A percentile compares a stretch with the other conserved stretches of the same genome.
Conservation (phyloP, 2,797 vertebrate species). For the Sebastes cheni region DNA sequence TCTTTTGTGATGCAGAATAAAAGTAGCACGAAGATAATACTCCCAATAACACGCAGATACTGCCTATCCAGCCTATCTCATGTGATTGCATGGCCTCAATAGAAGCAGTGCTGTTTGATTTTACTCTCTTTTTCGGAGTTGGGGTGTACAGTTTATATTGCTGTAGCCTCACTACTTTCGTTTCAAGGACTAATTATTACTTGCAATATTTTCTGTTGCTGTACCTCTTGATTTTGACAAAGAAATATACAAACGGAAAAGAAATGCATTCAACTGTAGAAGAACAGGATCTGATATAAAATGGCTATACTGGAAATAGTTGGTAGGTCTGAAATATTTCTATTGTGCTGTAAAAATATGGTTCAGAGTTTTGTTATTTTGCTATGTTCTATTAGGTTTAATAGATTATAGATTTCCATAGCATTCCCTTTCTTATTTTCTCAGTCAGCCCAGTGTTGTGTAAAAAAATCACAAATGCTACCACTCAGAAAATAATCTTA, state of each 20-base stretch:
- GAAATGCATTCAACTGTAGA: slow-evolving; percentile 32
- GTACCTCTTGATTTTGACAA: slow-evolving; percentile 32
- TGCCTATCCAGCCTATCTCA: slow-evolving; percentile 68
- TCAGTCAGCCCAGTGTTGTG: background rate
- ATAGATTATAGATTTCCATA: no score
- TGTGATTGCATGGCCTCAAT: slow-evolving; percentile 71
- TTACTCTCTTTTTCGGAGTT: slow-evolving; percentile 49
- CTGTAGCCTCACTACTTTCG: slow-evolving; percentile 51
- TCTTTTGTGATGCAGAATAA: slow-evolving; percentile 81
- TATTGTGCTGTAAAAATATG: background rate
- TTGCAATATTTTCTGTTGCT: slow-evolving; percentile 55
- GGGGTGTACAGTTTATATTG: slow-evolving; percentile 41
- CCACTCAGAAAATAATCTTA: background rate
- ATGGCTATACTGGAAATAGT: background rate
- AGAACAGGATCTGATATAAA: slow-evolving; percentile 31
- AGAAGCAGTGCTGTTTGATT: slow-evolving; percentile 68
- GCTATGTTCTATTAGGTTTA: background rate
- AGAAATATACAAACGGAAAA: slow-evolving; percentile 23
- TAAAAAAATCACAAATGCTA: no score
- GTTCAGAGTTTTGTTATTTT: slow-evolving; percentile 11
- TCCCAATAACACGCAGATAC: slow-evolving; percentile 74
- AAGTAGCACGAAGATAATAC: slow-evolving; percentile 78
- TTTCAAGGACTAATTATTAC: slow-evolving; percentile 69
- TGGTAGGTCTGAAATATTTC: slow-evolving; percentile 7
- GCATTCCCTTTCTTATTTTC: background rate